Base-by-base conservation (phyloP, 2,113 vertebrate species). In the Cyrtonyx montezumae region DNA sequence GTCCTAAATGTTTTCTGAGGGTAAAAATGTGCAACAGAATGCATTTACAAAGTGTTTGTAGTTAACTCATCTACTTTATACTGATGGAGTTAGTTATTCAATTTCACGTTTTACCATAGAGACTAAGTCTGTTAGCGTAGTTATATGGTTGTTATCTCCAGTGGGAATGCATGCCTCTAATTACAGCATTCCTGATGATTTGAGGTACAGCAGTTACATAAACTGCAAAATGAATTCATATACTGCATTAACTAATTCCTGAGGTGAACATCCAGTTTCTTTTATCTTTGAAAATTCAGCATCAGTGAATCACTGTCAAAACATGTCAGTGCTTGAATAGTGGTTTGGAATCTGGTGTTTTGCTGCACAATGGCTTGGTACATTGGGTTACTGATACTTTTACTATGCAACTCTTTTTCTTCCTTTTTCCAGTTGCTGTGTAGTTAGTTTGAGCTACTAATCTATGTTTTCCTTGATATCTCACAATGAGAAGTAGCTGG, bases 181-280 rank as follows among this genome's bases (percentile, higher is more conserved):
- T 69, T 36, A 63, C 19, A 77, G 55, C 42, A 63, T 88, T 94
- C 75, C 63, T 69, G 36, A 53, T 90, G 79, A 48, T 36, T 42
- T 55, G 37, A 74, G 63, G 51, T 53, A 49, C 13, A 74, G 37
- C n/a, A 66, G 55, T 79, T 83, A 34, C 6, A 42, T 73, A 87
- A 49, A 28, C 61, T 79, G 36, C 87, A 58, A 82, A 61, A 18
- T 0, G 0, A 85, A 61, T 91, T 91, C 26, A 32, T 53, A 7
- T 56, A 58, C 70, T 89, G 42, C 40, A 6, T 6, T 84, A 78
- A 56, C 80, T 88, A 83, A 84, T 94, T 89, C 78, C 21, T 63
- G 74, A 96, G 90, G 73, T 94, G 83, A 92, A 26, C 48, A 68
- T 71, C 40, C 45, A 36, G 53, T 46, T 43, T 84, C 36, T 53